phyloP scores from a whole-genome alignment of 2,113 vertebrate genomes.

The Dasyornis broadbenti region DNA sequence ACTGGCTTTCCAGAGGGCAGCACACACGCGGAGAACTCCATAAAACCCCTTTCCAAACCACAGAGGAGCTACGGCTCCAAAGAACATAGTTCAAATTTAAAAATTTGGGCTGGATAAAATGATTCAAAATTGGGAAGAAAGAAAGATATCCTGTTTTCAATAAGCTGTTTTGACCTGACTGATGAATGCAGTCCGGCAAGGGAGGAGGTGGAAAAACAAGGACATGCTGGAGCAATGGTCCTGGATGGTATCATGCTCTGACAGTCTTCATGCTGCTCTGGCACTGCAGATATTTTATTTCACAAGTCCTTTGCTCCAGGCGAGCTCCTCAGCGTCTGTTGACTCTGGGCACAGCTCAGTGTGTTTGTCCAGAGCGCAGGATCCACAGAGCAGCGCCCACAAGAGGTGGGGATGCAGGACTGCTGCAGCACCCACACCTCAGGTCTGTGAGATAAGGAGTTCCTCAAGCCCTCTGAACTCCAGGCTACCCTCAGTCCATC shows the following conservation, averaged over 20 bases:
- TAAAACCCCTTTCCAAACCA: slow-evolving; percentile 47
- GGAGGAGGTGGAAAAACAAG: slow-evolving; percentile 51
- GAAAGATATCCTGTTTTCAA: slow-evolving; percentile 48
- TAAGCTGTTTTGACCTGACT: slow-evolving; percentile 39
- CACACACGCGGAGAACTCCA: neutral
- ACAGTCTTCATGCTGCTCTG: slow-evolving; percentile 24
- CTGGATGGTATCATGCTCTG: slow-evolving; percentile 50
- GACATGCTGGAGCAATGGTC: slow-evolving; percentile 45
- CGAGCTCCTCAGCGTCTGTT: neutral
- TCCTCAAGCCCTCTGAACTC: neutral
- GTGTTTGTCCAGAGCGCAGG: neutral
- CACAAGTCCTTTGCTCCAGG: slow-evolving; percentile 37
- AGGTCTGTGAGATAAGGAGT: neutral
- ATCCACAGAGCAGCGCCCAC: neutral
- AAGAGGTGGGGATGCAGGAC: neutral
- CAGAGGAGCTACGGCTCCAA: slow-evolving; percentile 28
- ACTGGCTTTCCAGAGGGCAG: neutral
- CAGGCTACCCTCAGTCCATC: neutral
- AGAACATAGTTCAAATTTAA: slow-evolving; percentile 46
- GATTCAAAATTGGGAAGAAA: slow-evolving; percentile 46
- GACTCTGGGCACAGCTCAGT: slow-evolving; percentile 33
- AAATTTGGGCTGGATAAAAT: slow-evolving; percentile 43
- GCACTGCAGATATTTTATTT: slow-evolving; percentile 20
- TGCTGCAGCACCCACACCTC: neutral
- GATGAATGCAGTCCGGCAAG: slow-evolving; percentile 12